Percentiles rank a stretch among this genome's conserved stretches.
These are phyloP conservation scores for Lepidocyrtoides sp. DNA, from an alignment of 2,888 invertebrate species.

Conservation along the genomic window DNA sequence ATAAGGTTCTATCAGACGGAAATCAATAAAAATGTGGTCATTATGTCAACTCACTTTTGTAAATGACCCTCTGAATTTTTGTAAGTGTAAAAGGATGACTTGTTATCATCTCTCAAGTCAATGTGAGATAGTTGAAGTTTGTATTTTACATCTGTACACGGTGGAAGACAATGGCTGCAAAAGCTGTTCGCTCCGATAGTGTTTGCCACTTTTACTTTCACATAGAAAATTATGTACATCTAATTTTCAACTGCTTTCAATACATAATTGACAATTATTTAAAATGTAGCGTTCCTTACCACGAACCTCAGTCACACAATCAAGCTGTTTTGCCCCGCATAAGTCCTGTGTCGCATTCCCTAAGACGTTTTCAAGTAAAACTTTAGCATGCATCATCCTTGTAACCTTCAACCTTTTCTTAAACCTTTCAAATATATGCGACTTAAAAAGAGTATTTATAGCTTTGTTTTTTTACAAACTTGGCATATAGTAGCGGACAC, in stretches of 20 bases:
- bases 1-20: too few species aligned
- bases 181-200: neutral
- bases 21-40: too few species aligned
- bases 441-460: too few species aligned
- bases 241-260: neutral
- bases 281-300: too few species aligned
- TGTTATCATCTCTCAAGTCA: constrained; percentile 24
- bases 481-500: constrained; percentile 54
- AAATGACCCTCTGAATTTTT: neutral
- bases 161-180: constrained; percentile 32
- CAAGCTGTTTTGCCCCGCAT: constrained; percentile 1
- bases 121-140: constrained; percentile 41
- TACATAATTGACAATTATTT: too few species aligned
- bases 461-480: constrained; percentile 22
- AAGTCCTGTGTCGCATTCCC: constrained; percentile 23
- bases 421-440: too few species aligned
- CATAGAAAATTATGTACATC: neutral
- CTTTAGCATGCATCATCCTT: too few species aligned
- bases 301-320: constrained; percentile 20
- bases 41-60: constrained; percentile 12
- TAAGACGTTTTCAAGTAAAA: too few species aligned
- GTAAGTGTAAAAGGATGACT: neutral
- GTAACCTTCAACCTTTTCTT: too few species aligned
- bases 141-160: constrained; percentile 58
- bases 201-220: neutral